Evolutionary conservation across 2,888 invertebrate species (phyloP).

Genomic region (Phaonia tiefii): DNA sequence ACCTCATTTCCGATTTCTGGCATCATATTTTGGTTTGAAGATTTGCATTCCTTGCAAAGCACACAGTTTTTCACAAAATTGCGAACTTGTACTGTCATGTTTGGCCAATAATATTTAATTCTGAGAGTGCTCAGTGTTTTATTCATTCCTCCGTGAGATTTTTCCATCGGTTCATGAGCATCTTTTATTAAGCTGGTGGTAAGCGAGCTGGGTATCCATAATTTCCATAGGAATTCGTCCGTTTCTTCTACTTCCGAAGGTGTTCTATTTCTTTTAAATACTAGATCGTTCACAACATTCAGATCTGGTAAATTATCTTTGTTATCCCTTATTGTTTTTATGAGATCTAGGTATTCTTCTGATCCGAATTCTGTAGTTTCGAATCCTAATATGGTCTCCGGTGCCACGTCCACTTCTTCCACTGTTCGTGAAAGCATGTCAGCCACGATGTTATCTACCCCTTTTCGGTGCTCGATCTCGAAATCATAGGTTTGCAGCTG

Average conservation of each 20-base stretch:
- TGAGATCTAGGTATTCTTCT: background rate
- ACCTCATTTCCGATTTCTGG: background rate
- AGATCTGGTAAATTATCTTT: slow-evolving; percentile 2
- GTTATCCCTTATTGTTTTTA: background rate
- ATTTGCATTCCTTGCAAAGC: background rate
- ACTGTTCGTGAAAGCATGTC: slow-evolving; percentile 57
- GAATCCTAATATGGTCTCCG: background rate
- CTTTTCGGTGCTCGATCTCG: slow-evolving; percentile 69
- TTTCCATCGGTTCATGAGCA: background rate
- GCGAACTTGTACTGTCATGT: background rate
- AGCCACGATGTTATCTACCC: slow-evolving; percentile 66
- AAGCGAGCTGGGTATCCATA: background rate
- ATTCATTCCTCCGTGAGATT: background rate
- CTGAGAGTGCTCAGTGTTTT: background rate
- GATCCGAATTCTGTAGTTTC: background rate
- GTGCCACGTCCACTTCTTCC: background rate
- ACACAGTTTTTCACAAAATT: background rate
- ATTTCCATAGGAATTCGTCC: background rate
- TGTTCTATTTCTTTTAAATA: background rate
- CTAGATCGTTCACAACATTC: background rate
- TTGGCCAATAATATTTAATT: background rate
- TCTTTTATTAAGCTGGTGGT: background rate
- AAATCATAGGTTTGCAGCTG: slow-evolving; percentile 65
- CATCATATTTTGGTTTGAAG: background rate
- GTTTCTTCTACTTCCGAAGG: background rate